These are phyloP conservation scores for Drosophila tsacasi DNA, from an alignment of 1,140 invertebrate species.

Conservation along the genomic window DNA sequence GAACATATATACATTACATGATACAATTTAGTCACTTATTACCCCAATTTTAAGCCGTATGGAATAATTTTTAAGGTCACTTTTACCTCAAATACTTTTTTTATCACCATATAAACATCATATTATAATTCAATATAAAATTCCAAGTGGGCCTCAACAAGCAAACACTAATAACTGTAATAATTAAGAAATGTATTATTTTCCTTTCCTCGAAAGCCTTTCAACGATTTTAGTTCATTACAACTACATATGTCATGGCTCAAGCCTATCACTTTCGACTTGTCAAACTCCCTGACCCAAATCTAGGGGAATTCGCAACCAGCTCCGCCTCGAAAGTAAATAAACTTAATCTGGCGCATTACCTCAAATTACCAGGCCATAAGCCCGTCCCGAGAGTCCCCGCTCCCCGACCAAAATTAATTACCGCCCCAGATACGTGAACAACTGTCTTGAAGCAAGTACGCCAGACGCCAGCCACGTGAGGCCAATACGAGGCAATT, in stretches of 20 bases:
- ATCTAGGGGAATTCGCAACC: slow-evolving; percentile 50
- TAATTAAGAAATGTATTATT: neutral
- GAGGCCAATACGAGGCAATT: slow-evolving; percentile 45
- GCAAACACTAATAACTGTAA: neutral
- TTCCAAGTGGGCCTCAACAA: neutral
- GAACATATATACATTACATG: no score
- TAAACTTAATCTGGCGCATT: slow-evolving; percentile 38
- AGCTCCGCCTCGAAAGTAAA: slow-evolving; percentile 27
- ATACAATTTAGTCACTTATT: no score
- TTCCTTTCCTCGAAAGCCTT: neutral
- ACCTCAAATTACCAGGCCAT: slow-evolving; percentile 46
- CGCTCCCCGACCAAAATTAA: slow-evolving; percentile 52
- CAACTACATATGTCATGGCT: slow-evolving; percentile 1
- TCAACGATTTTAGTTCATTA: no score
- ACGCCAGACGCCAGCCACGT: slow-evolving; percentile 2
- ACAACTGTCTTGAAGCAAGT: slow-evolving; percentile 33
- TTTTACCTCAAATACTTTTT: no score
- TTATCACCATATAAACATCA: neutral
- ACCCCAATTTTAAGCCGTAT: no score
- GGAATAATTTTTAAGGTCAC: no score
- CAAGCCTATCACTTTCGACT: slow-evolving; percentile 47
- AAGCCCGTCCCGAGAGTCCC: slow-evolving; percentile 30
- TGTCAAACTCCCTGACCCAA: slow-evolving; percentile 51
- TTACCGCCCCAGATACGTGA: slow-evolving; percentile 55
- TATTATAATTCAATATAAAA: neutral